Evolutionary conservation across 2,797 vertebrate species (phyloP), one percentile per base, ranked within the genome.

Genomic region (Xerus rutilus): DNA sequence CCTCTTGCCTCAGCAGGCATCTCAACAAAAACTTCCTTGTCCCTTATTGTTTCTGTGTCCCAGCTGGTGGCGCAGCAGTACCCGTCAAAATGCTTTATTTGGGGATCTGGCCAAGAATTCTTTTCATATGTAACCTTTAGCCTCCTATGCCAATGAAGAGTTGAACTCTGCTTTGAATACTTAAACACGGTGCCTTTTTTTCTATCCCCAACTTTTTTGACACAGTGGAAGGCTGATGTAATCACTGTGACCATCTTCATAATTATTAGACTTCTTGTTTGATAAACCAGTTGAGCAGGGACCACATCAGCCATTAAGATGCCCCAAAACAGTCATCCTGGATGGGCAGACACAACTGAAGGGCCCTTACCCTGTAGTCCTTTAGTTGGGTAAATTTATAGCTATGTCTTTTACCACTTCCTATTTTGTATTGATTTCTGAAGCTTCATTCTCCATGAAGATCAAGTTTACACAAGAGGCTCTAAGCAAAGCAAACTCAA

Each of bases 381-480:
- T 93, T 96, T 74, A 79, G 84, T 8, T 0, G 45, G 72, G 17
- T n/a, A 95, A n/a, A 91, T 95, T 87, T 85, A 17, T 59, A 74
- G 84, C 49, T 43, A 65, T 74, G 35, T 39, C 74, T 93, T 93
- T 96, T 57, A 86, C 90, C 62, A 73, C 32, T 64, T 94, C n/a
- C 79, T 78, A 81, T 92, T 94, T 94, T 78, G 59, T 77, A 39
- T 70, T 21, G 1, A 69, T 83, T 96, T 97, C 77, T 72, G 84
- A 95, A 81, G 45, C 89, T 97, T 94, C 83, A 54, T 83, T 97
- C 95, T 94, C 77, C 69, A 96, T 94, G 87, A 96, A 90, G 45
- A 97, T 96, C 82, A 96, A 97, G 84, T 97, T 98, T 97, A 93
- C 89, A 89, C 84, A 90, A 78, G 96, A 96, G 86, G 69, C 86